Conservation (phyloP, 2,797 vertebrate genomes). For the Jordanella pulchra region DNA sequence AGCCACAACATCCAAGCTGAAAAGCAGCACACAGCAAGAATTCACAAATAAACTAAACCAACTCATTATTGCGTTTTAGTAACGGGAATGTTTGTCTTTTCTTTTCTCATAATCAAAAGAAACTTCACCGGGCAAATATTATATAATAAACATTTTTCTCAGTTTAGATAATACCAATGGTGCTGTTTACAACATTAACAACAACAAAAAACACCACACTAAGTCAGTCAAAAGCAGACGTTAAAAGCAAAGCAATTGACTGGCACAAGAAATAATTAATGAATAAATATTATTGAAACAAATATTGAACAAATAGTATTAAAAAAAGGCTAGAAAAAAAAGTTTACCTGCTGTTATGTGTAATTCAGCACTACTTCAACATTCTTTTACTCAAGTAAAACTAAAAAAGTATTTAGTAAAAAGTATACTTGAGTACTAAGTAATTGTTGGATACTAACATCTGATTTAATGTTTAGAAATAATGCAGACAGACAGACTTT, state of each 20-base stretch:
- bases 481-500: no score
- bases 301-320: no score
- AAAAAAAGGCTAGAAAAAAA: no score
- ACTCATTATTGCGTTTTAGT: not conserved
- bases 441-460: no score
- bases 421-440: no score
- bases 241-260: not conserved
- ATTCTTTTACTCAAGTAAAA: no score
- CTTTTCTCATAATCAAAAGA: not conserved
- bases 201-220: not conserved
- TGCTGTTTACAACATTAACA: not conserved
- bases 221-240: not conserved
- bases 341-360: no score
- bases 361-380: no score
- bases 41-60: not conserved
- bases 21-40: slow-evolving; percentile 35
- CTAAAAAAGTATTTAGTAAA: no score
- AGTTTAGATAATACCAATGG: not conserved
- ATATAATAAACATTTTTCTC: not conserved
- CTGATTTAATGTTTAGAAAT: no score
- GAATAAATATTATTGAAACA: no score
- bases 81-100: not conserved
- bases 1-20: slow-evolving; percentile 55
- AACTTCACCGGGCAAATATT: not conserved
- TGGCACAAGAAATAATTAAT: not conserved